Base-by-base conservation (phyloP, 2,113 vertebrate genomes). In the Nothocercus nigrocapillus region DNA sequence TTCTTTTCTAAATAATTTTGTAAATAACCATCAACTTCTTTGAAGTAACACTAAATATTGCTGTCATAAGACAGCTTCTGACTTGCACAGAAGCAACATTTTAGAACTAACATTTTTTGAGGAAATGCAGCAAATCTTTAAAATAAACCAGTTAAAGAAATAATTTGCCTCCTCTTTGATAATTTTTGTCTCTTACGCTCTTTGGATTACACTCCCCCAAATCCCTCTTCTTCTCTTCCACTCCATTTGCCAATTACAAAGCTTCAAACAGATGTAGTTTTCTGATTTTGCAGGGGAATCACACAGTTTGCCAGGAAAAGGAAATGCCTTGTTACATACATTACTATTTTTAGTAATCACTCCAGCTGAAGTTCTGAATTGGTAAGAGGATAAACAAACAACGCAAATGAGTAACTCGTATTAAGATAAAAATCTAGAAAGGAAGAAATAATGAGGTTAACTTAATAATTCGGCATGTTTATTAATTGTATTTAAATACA, bases 241-340 rank as follows among this genome's bases (percentile, higher is more conserved):
- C 38, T 38, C 80, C 88, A 92, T 88, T 90, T 96, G 83, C 93
- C 76, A 96, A 92, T 36, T 88, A 36, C 75, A 88, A 47, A 30
- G 40, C 79, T 91, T 88, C 80, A 80, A 85, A 86, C 74, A 95
- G 89, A 95, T 61, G 54, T 12, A 88, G 40, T 64, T 86, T 92
- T 92, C 85, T 80, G 70, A 82, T 94, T 95, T 45, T 96, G 59
- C 75, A 92, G 70, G 59, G 86, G 87, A 94, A 90, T 95, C 82
- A 72, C 0, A 1, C 38, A 92, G 85, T 93, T 96, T 94, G 79
- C 90, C 95, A 95, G 84, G 85, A 95, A 95, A 95, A 97, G 88
- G 95, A 96, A 96, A 96, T 93, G 95, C 90, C 93, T 96, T 83
- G 45, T 89, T 93, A 90, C 93, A 96, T 40, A 75, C 34, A 88